A percentile compares a stretch with the other conserved stretches of the same genome.
phyloP scores from a whole-genome alignment of 2,888 invertebrate species.

The Siphlonurus alternatus region DNA sequence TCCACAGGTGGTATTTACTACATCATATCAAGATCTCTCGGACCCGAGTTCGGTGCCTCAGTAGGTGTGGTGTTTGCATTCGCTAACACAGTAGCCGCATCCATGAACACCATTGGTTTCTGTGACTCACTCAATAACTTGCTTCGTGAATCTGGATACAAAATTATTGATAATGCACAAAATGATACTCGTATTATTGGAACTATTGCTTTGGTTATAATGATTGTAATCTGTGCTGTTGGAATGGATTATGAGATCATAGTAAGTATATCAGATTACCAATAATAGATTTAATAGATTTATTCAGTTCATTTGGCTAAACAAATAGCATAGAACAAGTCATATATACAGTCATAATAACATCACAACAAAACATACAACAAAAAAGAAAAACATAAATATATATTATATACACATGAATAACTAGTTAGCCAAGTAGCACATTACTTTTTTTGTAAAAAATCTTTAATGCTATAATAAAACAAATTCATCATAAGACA shows the following conservation, averaged over 20 bases:
- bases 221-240: slow-evolving; percentile 74
- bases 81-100: slow-evolving; percentile 90
- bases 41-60: slow-evolving; percentile 93
- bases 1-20: slow-evolving; percentile 80
- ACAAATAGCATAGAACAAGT: no score
- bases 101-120: slow-evolving; percentile 96
- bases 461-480: no score
- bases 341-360: no score
- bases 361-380: no score
- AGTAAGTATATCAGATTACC: slow-evolving; percentile 34
- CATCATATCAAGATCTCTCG: slow-evolving; percentile 88
- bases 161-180: slow-evolving; percentile 55
- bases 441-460: no score
- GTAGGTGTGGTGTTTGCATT: slow-evolving; percentile 96
- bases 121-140: slow-evolving; percentile 79
- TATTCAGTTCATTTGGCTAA: no score
- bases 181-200: slow-evolving; percentile 79
- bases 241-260: slow-evolving; percentile 97
- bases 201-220: slow-evolving; percentile 51
- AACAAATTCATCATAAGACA: no score
- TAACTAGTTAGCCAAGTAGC: no score
- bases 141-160: slow-evolving; percentile 36
- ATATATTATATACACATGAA: no score
- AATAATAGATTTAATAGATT: no score
- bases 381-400: no score